Evolutionary conservation across 2,888 invertebrate species (phyloP), one percentile per base, ranked within the genome.

Genomic region (Uropetala carovei): DNA sequence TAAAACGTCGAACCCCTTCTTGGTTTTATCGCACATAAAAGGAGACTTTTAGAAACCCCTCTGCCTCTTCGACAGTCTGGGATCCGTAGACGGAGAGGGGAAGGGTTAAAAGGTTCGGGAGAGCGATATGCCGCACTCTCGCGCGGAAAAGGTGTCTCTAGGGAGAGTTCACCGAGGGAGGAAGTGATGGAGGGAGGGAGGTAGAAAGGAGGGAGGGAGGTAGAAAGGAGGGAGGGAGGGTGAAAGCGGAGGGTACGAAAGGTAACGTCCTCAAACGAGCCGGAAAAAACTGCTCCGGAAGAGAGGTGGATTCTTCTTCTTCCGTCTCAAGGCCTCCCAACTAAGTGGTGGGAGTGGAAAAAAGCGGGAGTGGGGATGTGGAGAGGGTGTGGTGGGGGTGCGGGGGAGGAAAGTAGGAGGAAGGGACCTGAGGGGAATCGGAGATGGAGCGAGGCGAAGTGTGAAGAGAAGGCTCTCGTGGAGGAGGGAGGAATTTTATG

Each of bases 221-320:
- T 10, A 8, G 57, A 9, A 18, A 22, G 43, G 10, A 22, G 57
- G 22, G 59, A 22, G 22, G n/a, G 18, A n/a, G 58, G 13, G 85
- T 58, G 85, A 30, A 59, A 86, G 27, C 3, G 75, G 4, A 58
- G 89, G 43, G 89, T 18, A 60, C 64, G 89, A 89, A 89, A 89
- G 89, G 89, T 89, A 89, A 89, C 89, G 60, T 89, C 89, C 60
- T 89, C 89, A 89, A 89, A 89, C 89, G 89, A 89, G 60, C 89
- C 89, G 89, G 89, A 89, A 89, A 86, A 89, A 89, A 89, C 89
- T 89, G 64, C 89, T 89, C 30, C 89, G 89, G 89, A 89, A 89
- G 60, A 60, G 89, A 89, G 64, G 89, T 89, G 64, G 89, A 43
- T 43, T 30, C 89, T 58, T 14, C 59, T 60, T 60, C 59, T 16